A percentile compares a stretch with the other conserved stretches of the same genome.
phyloP scores from a whole-genome alignment of 2,888 invertebrate species.

The Carterocephalus palaemon region DNA sequence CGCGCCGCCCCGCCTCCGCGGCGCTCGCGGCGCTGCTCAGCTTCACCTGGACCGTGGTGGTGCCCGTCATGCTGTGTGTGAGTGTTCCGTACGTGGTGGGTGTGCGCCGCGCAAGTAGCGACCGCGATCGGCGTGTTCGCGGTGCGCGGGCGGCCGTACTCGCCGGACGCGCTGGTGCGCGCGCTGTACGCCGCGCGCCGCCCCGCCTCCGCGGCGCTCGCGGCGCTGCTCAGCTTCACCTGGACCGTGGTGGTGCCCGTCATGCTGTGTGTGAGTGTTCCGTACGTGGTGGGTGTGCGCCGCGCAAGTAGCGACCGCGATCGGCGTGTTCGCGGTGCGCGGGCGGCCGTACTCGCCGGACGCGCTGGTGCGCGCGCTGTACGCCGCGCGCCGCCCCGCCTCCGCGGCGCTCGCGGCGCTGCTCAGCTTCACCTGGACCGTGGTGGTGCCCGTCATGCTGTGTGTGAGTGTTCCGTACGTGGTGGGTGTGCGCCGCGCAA shows the following conservation, averaged over 20 bases:
- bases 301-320: slow-evolving; percentile 85
- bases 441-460: slow-evolving; percentile 88
- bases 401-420: slow-evolving; percentile 81
- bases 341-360: slow-evolving; percentile 93
- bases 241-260: slow-evolving; percentile 94
- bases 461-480: slow-evolving; percentile 79
- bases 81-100: slow-evolving; percentile 45
- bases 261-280: slow-evolving; percentile 83
- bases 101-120: slow-evolving; percentile 86
- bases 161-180: slow-evolving; percentile 83
- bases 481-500: slow-evolving; percentile 83
- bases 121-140: slow-evolving; percentile 91
- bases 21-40: slow-evolving; percentile 84
- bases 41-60: slow-evolving; percentile 92
- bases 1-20: slow-evolving; percentile 45
- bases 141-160: slow-evolving; percentile 91
- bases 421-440: slow-evolving; percentile 92
- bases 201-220: slow-evolving; percentile 66
- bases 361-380: slow-evolving; percentile 75
- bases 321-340: slow-evolving; percentile 91
- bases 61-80: slow-evolving; percentile 90
- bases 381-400: slow-evolving; percentile 47
- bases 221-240: slow-evolving; percentile 86
- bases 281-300: slow-evolving; percentile 77
- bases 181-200: slow-evolving; percentile 63